phyloP scores from a whole-genome alignment of 2,113 vertebrate genomes.

The Seriola dumerili region DNA sequence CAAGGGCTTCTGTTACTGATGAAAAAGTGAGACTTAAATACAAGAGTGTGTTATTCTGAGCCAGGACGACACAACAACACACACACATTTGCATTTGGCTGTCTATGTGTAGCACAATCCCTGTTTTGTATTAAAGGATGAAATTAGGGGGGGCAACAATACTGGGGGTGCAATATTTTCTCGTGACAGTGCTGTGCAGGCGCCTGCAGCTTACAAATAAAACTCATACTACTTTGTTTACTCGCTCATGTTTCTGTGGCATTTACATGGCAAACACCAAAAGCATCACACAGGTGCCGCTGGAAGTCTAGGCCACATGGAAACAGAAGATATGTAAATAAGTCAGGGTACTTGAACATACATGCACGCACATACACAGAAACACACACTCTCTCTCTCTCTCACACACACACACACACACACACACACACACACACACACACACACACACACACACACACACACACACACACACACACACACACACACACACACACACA shows the following conservation, averaged over 20 bases:
- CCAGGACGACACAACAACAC: neutral
- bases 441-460: no score
- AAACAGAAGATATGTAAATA: constrained; percentile 22
- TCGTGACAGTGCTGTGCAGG: rapidly evolving
- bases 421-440: neutral
- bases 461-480: no score
- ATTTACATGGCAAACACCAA: constrained; percentile 8
- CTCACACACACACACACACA: neutral
- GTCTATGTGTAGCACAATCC: neutral
- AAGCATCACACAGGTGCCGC: neutral
- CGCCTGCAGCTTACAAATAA: neutral
- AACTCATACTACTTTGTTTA: neutral
- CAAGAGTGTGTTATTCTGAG: neutral
- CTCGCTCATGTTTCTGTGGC: neutral
- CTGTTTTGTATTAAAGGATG: neutral
- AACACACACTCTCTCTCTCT: neutral
- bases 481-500: no score
- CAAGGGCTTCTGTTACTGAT: neutral
- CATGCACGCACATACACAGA: neutral
- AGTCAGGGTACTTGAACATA: neutral
- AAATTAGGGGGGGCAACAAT: neutral
- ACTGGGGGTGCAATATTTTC: neutral
- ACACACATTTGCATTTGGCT: neutral
- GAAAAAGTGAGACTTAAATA: constrained; percentile 30
- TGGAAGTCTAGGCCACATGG: neutral